Base-by-base conservation (phyloP, 2,888 invertebrate genomes). In the Clusia tigrina region DNA sequence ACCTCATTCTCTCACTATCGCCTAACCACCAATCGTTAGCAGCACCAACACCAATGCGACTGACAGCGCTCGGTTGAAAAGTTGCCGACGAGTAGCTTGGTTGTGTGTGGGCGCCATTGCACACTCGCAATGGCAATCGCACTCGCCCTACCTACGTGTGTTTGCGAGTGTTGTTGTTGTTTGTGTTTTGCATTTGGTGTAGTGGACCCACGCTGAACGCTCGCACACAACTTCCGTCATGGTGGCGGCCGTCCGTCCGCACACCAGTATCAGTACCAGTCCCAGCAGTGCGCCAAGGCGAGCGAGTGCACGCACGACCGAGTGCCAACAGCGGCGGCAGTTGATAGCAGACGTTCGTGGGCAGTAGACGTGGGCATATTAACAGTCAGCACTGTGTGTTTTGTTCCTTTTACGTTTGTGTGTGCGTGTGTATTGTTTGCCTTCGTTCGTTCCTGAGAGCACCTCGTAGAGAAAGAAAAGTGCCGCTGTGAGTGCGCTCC, bases 71-170 rank as follows among this genome's bases (percentile, higher is more conserved):
- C 42, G 42, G 3, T 3, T 42, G 42, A 42, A 6, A 42, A 42
- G 32, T n/a, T n/a, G n/a, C n/a, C n/a, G n/a, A n/a, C n/a, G n/a
- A n/a, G 6, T 6, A 6, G 6, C 66, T 42, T 64, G 67, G 60
- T 38, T 67, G 67, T 72, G 71, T 75, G 71, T 78, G 78, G 78
- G 78, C 78, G 78, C 78, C 78, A 79, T 79, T 79, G 77, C 77
- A 59, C 65, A 65, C n/a, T 42, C 42, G 42, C 42, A 64, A 64
- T 77, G 77, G 60, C 65, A 65, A 3, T 42, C 42, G 42, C 42
- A 64, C 66, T 63, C 67, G 62, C 54, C 56, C 65, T 59, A 54
- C 48, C n/a, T n/a, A n/a, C 59, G 60, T 58, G 26, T 46, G n/a
- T 60, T 32, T 58, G 42, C 32, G 54, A 58, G 52, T 23, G 58